Conservation (phyloP, 2,888 invertebrate genomes). For the Xylota sylvarum region DNA sequence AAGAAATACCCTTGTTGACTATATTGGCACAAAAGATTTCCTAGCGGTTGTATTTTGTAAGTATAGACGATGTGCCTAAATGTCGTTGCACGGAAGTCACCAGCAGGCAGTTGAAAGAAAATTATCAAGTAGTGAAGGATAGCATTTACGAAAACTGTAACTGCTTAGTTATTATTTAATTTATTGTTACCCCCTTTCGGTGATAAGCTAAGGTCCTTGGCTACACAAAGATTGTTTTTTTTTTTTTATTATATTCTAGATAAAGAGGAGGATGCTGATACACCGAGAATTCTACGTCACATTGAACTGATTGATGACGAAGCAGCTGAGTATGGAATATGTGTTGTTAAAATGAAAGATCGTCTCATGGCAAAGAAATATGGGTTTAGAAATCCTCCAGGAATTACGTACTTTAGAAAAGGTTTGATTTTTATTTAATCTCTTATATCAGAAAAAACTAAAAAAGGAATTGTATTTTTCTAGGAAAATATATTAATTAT, state of each 20-base stretch:
- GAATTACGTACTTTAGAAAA: constrained; percentile 95
- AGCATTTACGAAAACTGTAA: constrained; percentile 77
- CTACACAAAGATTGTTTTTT: not conserved
- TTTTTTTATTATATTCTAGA: constrained; percentile 85
- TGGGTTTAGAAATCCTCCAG: constrained; percentile 95
- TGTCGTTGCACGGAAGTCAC: not conserved
- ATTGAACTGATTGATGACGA: constrained; percentile 96
- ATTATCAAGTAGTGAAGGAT: constrained; percentile 42
- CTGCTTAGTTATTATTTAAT: constrained; percentile 77
- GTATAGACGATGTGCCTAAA: constrained; percentile 84
- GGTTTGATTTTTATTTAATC: constrained; percentile 81
- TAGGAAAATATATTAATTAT: constrained; percentile 93
- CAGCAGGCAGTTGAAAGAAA: constrained; percentile 17
- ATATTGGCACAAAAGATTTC: constrained; percentile 95
- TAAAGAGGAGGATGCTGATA: constrained; percentile 92
- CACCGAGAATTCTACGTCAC: constrained; percentile 92
- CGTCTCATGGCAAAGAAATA: constrained; percentile 97
- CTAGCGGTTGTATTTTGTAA: constrained; percentile 96
- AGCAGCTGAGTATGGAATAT: constrained; percentile 95
- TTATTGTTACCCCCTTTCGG: not conserved
- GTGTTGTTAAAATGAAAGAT: constrained; percentile 94
- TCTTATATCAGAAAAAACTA: not conserved
- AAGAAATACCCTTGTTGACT: constrained; percentile 92
- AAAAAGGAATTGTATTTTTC: not conserved
- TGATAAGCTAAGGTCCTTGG: not conserved